Conservation (phyloP, 2,888 invertebrate species). For the Drosophila antonietae region DNA sequence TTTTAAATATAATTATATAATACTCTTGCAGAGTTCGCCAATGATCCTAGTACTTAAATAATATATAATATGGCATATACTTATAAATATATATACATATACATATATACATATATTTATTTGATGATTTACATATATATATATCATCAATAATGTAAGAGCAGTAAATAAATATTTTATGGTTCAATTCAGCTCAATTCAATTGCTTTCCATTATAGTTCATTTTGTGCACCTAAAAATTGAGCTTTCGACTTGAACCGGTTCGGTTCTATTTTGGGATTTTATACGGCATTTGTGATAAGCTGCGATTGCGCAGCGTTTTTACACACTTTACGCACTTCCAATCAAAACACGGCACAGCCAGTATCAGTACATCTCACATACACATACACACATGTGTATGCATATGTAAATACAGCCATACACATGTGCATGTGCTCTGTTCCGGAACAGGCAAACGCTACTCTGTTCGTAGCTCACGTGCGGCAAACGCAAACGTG, state of each 20-base stretch:
- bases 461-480: slow-evolving; percentile 49
- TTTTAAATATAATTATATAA: not conserved
- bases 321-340: slow-evolving; percentile 43
- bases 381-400: slow-evolving; percentile 3
- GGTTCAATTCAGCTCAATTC: not conserved
- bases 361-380: slow-evolving; percentile 14
- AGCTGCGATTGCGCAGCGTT: slow-evolving; percentile 54
- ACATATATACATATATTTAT: not conserved
- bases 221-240: not conserved
- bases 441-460: slow-evolving; percentile 33
- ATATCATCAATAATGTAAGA: not conserved
- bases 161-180: not conserved
- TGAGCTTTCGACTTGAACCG: not conserved
- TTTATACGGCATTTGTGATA: not conserved
- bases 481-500: slow-evolving; percentile 61
- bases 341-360: slow-evolving; percentile 54
- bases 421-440: slow-evolving; percentile 4
- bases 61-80: not conserved
- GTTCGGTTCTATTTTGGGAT: not conserved
- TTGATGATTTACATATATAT: not conserved
- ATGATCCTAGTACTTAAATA: not conserved
- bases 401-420: slow-evolving; percentile 1
- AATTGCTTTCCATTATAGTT: not conserved
- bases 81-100: not conserved
- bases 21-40: too few relatives aligned